A percentile compares a stretch with the other conserved stretches of the same genome.
Evolutionary conservation across 1,140 invertebrate species (phyloP).

Genomic region (Drosophila sulfurigaster): DNA sequence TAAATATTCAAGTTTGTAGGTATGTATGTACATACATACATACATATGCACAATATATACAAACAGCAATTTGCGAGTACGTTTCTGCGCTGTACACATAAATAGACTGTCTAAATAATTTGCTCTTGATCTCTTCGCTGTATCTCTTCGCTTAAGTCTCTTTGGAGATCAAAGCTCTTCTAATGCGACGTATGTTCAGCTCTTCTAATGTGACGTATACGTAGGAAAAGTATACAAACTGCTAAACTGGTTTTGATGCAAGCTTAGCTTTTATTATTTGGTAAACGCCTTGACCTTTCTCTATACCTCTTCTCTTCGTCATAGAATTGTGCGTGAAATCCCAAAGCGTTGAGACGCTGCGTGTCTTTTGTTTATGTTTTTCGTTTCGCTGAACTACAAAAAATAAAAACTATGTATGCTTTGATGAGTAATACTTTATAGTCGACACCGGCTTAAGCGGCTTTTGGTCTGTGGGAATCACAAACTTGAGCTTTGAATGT

Average conservation of each 20-base stretch:
- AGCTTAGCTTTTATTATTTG: slow-evolving; percentile 7
- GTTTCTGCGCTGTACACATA: background rate
- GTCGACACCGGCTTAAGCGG: slow-evolving; percentile 1
- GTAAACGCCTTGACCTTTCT: slow-evolving; percentile 32
- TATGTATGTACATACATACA: slow-evolving; percentile 21
- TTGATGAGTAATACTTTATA: slow-evolving; percentile 6
- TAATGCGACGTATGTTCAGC: background rate
- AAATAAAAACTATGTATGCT: background rate
- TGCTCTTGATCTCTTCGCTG: background rate
- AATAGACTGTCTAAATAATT: background rate
- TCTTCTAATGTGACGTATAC: slow-evolving; percentile 3
- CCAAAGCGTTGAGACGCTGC: background rate
- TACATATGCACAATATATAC: slow-evolving; percentile 17
- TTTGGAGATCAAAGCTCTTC: slow-evolving; percentile 15
- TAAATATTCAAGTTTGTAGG: background rate
- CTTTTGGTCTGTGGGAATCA: slow-evolving; percentile 9
- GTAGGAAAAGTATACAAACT: slow-evolving; percentile 9
- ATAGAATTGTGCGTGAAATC: slow-evolving; percentile 22
- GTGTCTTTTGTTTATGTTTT: slow-evolving; percentile 30
- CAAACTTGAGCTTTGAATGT: slow-evolving; percentile 9
- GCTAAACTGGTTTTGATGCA: slow-evolving; percentile 9
- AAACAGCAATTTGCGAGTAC: slow-evolving; percentile 1
- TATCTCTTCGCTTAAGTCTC: slow-evolving; percentile 12
- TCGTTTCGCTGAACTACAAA: slow-evolving; percentile 2
- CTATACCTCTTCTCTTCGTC: slow-evolving; percentile 28